Conservation (phyloP, 2,113 vertebrate species). For the Ascaphus truei region DNA sequence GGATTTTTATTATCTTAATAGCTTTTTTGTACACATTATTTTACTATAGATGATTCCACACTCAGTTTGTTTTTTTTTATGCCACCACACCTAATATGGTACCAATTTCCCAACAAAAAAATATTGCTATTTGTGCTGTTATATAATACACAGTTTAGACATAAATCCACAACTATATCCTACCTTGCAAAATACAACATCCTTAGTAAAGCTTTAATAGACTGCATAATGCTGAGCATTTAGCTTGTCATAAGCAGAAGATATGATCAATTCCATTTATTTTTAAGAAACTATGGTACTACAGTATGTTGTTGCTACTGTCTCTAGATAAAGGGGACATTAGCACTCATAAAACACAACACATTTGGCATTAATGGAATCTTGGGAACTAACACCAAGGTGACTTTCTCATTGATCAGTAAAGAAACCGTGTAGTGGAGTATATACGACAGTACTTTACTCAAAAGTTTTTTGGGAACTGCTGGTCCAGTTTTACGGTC, state of each 20-base stretch:
- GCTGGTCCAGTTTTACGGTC: too few species aligned
- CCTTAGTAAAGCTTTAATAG: background rate
- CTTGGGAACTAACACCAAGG: background rate
- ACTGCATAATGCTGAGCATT: background rate
- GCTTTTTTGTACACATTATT: too few species aligned
- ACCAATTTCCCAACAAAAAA: too few species aligned
- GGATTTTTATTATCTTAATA: too few species aligned
- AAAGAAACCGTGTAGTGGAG: background rate
- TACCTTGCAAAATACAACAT: background rate
- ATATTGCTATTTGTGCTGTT: background rate
- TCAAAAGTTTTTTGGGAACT: too few species aligned
- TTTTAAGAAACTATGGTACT: too few species aligned
- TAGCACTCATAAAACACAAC: background rate
- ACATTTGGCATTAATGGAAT: background rate
- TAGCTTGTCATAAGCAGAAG: background rate
- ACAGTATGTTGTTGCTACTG: background rate
- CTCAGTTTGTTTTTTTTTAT: too few species aligned
- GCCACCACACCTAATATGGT: too few species aligned
- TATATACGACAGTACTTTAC: too few species aligned
- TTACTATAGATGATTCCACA: too few species aligned
- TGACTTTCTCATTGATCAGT: background rate
- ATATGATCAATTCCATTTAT: constrained; percentile 6
- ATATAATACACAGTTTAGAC: background rate
- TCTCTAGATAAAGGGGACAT: constrained; percentile 1
- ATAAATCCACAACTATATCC: background rate